Evolutionary conservation across 2,113 vertebrate genomes (phyloP).

Genomic region (Crotalus viridis): DNA sequence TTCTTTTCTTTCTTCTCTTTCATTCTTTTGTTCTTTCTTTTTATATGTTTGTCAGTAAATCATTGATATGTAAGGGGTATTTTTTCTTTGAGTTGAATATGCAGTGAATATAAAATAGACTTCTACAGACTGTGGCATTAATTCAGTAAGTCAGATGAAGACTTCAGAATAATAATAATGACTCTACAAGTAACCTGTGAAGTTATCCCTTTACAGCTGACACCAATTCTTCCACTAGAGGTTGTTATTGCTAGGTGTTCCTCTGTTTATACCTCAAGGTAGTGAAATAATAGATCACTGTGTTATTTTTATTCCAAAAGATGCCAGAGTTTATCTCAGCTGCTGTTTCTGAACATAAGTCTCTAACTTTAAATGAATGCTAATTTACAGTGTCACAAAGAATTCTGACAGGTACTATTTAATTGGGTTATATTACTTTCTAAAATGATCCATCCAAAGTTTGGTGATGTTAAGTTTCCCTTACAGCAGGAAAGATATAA

Average conservation of each 20-base stretch:
- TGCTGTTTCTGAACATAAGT: constrained; percentile 56
- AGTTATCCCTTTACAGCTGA: constrained; percentile 43
- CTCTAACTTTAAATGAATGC: constrained; percentile 66
- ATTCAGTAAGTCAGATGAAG: constrained; percentile 46
- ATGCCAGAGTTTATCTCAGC: constrained; percentile 67
- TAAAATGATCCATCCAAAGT: constrained; percentile 17
- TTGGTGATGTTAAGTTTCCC: neutral
- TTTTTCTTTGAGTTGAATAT: constrained; percentile 16
- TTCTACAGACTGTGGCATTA: constrained; percentile 40
- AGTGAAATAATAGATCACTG: constrained; percentile 58
- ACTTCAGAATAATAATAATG: constrained; percentile 50
- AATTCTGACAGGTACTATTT: constrained; percentile 51
- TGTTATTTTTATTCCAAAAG: constrained; percentile 62
- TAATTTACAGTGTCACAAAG: constrained; percentile 59
- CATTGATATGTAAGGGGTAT: constrained; percentile 32
- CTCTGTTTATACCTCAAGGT: constrained; percentile 61
- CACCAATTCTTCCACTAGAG: constrained; percentile 56
- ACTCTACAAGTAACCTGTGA: constrained; percentile 55
- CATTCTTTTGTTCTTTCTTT: constrained; percentile 9
- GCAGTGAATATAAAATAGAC: constrained; percentile 37
- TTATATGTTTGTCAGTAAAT: constrained; percentile 27
- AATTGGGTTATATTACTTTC: constrained; percentile 45
- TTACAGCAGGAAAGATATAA: neutral
- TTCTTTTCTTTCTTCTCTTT: neutral
- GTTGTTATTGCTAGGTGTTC: constrained; percentile 48